A percentile compares a stretch with the other conserved stretches of the same genome.
Evolutionary conservation across 30 jellyfish, hydroid and myxozoan species (phyloP).

Genomic region (Aurelia sp.): DNA sequence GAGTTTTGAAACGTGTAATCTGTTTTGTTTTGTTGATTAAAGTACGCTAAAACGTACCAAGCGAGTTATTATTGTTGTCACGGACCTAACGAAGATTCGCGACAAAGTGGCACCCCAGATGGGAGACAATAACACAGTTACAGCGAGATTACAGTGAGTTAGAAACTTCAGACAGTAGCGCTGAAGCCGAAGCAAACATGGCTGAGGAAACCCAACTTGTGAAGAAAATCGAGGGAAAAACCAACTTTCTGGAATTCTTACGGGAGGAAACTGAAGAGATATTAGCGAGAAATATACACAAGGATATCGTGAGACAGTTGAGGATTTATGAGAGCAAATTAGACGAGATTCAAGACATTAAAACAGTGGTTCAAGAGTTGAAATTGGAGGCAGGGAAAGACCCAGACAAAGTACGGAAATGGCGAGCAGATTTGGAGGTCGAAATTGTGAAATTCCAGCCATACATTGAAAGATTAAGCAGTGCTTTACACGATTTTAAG

Average conservation of each 20-base stretch:
- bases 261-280: neutral
- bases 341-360: constrained; percentile 27
- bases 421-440: neutral
- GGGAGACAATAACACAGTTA: neutral
- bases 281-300: neutral
- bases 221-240: neutral
- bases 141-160: too few relatives aligned
- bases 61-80: constrained; percentile 35
- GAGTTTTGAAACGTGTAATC: constrained; percentile 7
- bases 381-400: constrained; percentile 20
- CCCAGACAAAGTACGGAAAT: constrained; percentile 22
- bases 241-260: neutral
- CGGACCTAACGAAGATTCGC: constrained; percentile 35
- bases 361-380: constrained; percentile 21
- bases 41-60: constrained; percentile 28
- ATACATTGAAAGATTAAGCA: too few relatives aligned
- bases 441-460: too few relatives aligned
- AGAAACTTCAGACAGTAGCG: neutral
- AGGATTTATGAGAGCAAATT: constrained; percentile 2
- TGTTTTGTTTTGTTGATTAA: neutral
- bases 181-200: constrained; percentile 7
- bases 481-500: neutral
- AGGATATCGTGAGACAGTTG: neutral
- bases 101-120: constrained; percentile 2
- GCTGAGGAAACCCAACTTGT: neutral